These are phyloP conservation scores for Agrochola macilenta DNA, from an alignment of 2,888 invertebrate species.

Conservation along the genomic window DNA sequence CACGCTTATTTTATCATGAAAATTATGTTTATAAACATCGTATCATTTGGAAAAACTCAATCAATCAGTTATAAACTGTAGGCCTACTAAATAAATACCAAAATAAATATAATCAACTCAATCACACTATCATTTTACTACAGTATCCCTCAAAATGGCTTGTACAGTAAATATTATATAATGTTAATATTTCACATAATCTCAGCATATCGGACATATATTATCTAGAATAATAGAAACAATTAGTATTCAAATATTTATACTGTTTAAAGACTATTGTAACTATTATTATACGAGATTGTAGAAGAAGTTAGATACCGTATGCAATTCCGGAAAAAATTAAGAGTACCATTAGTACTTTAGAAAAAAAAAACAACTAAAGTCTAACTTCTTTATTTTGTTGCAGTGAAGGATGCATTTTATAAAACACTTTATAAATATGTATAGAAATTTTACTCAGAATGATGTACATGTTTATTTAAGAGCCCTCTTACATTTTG, in stretches of 20 bases:
- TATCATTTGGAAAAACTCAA: not conserved
- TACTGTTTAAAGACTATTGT: slow-evolving; percentile 60
- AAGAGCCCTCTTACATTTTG: too few species aligned
- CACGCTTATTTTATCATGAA: not conserved
- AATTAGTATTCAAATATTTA: slow-evolving; percentile 67
- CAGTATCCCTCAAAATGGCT: not conserved
- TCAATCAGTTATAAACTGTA: not conserved
- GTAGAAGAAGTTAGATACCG: slow-evolving; percentile 40
- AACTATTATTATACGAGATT: slow-evolving; percentile 44
- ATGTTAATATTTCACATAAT: slow-evolving; percentile 58
- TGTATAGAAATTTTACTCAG: not conserved
- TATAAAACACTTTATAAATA: not conserved
- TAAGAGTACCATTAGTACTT: not conserved
- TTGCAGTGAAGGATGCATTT: not conserved
- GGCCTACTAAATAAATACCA: not conserved
- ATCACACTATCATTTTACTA: not conserved
- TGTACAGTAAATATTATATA: not conserved
- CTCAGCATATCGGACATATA: slow-evolving; percentile 63
- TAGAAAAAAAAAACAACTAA: not conserved
- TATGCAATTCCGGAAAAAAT: slow-evolving; percentile 39
- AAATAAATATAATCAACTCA: not conserved
- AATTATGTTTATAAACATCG: not conserved
- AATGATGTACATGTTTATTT: not conserved
- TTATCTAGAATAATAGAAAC: slow-evolving; percentile 50
- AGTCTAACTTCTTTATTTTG: not conserved